Base-by-base conservation (phyloP, 2,797 vertebrate species). In the Amniataba percoides region DNA sequence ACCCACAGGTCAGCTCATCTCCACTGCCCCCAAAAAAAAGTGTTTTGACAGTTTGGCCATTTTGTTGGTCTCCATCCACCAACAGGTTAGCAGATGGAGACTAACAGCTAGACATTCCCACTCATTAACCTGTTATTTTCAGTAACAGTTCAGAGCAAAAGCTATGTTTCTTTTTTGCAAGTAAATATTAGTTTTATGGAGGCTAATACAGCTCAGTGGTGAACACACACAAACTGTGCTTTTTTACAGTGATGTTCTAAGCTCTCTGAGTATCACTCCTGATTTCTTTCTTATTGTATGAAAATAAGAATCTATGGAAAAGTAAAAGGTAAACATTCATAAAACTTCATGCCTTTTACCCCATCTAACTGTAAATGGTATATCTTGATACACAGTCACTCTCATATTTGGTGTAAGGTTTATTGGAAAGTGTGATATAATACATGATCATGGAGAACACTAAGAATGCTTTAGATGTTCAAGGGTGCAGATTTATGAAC, bases 401-500 rank as follows among this genome's bases (percentile, higher is more conserved):
- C 19, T 65, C 27, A 39, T 58, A 51, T 71, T 57, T 49, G 14
- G 4, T 43, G 21, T 0, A 53, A 58, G 21, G 12, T 55, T 0
- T 63, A 64, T 58, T 64, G 31, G 52, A 58, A 57, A 13, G 21
- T 21, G 23, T 13, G 53, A 16, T 36, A 71, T 42, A 57, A 57
- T 19, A n/a, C 27, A 23, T 12, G 15, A 15, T 39, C 36, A 49
- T 46, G 25, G 40, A 27, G 10, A 45, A 31, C 59, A 39, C 46
- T 70, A 21, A 61, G 62, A 46, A 68, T 16, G 61, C 45, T 51
- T 60, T 49, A 52, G 21, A 18, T 51, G 64, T 80, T 80, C 64
- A 71, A 74, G 65, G 56, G 62, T 58, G 64, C 48, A 57, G 69
- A 59, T 14, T 65, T 61, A 45, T 69, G 53, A 57, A 64, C 25